A percentile compares a stretch with the other conserved stretches of the same genome.
Evolutionary conservation across 2,113 vertebrate species (phyloP).

Genomic region (Datnioides undecimradiatus): DNA sequence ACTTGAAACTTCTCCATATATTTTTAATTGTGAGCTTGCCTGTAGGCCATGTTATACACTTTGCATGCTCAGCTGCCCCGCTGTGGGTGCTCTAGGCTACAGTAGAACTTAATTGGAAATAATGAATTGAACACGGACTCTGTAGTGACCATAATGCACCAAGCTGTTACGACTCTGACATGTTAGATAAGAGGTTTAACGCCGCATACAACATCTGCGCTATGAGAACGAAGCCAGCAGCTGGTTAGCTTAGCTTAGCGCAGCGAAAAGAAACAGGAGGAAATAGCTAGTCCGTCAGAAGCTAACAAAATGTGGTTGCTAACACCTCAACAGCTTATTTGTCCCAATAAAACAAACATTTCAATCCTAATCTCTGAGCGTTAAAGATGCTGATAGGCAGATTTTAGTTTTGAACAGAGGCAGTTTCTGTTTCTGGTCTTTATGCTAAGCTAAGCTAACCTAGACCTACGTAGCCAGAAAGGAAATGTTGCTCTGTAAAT

Average conservation of each 20-base stretch:
- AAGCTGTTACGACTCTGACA: background rate
- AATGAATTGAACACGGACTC: background rate
- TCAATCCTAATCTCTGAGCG: no score
- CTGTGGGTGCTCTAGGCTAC: no score
- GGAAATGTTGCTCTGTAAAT: background rate
- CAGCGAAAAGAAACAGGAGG: background rate
- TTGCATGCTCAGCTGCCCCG: no score
- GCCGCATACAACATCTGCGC: background rate
- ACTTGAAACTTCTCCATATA: background rate
- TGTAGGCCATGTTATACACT: no score
- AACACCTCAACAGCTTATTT: no score
- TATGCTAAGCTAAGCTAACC: background rate
- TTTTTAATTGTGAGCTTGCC: background rate
- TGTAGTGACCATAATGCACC: background rate
- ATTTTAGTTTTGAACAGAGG: no score
- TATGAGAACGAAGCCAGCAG: background rate
- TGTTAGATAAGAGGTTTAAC: background rate
- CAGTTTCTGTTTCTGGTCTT: no score
- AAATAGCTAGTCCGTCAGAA: background rate
- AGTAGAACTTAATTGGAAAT: background rate
- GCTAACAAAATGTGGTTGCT: no score
- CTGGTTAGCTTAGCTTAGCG: background rate
- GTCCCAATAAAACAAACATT: no score
- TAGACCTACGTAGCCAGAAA: background rate
- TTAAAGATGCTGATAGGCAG: no score